phyloP scores from a whole-genome alignment of 1,140 invertebrate species.

The Ephestia elutella region DNA sequence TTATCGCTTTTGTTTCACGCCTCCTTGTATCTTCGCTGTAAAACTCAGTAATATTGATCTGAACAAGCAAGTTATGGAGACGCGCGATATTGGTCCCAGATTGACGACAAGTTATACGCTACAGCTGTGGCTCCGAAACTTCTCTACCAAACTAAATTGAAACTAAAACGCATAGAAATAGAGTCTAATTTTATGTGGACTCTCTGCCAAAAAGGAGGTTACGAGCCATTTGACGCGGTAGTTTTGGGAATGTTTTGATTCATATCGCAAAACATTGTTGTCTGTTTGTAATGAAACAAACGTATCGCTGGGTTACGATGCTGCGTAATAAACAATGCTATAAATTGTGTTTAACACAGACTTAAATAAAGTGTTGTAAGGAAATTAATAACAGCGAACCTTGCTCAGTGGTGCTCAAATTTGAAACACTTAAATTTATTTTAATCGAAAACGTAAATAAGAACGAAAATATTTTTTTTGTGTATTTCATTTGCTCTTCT shows the following conservation, averaged over 20 bases:
- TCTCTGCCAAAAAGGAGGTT: background rate
- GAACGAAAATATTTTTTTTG: too few relatives aligned
- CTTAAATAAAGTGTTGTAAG: too few relatives aligned
- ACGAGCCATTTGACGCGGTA: background rate
- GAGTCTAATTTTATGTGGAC: background rate
- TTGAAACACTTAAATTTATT: too few relatives aligned
- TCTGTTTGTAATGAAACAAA: background rate
- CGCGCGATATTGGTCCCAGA: background rate
- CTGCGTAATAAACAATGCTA: background rate
- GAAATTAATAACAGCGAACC: too few relatives aligned
- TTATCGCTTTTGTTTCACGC: too few relatives aligned
- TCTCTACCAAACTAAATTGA: background rate
- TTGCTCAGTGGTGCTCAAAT: too few relatives aligned
- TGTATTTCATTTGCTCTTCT: too few relatives aligned
- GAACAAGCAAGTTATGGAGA: background rate
- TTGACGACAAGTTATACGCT: conserved; percentile 2
- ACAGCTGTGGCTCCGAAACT: background rate
- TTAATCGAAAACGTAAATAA: too few relatives aligned
- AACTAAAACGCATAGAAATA: background rate
- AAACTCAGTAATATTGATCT: background rate
- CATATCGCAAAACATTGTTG: conserved; percentile 2
- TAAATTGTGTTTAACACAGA: too few relatives aligned
- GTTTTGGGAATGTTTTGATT: background rate
- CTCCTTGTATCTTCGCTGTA: background rate
- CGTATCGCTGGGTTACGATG: background rate